Percentiles rank a stretch among this genome's conserved stretches.
These are phyloP conservation scores for Murina feae DNA, from an alignment of 2,113 vertebrate genomes.

Conservation along the genomic window DNA sequence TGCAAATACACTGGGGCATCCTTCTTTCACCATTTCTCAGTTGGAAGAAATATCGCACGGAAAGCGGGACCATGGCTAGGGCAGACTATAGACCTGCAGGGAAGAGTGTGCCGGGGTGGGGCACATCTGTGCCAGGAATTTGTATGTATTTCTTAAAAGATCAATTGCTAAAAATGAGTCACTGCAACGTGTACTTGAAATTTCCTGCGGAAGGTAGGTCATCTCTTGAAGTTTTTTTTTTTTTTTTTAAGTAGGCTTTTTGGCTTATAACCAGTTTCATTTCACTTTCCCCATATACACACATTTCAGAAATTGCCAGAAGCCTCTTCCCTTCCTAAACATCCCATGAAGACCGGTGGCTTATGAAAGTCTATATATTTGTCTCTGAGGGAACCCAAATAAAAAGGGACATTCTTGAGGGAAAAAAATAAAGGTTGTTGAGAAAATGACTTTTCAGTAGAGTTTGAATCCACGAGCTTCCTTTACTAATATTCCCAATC, in stretches of 20 bases:
- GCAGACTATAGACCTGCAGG: not conserved
- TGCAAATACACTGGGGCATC: not conserved
- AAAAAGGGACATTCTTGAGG: not conserved
- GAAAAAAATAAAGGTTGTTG: not conserved
- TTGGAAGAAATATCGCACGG: not conserved
- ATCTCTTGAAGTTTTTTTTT: not conserved
- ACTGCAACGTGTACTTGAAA: not conserved
- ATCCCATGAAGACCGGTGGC: not conserved
- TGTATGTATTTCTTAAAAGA: not conserved
- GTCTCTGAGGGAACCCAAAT: not conserved
- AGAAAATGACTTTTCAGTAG: slow-evolving; percentile 3
- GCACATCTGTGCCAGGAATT: not conserved
- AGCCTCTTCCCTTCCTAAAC: not conserved
- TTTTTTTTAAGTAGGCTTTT: not conserved
- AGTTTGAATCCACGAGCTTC: not conserved
- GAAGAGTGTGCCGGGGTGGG: not conserved
- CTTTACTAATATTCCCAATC: not conserved
- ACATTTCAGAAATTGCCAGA: not conserved
- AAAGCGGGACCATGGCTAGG: not conserved
- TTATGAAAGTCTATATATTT: not conserved
- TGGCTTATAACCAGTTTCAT: not conserved
- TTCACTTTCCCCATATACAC: not conserved
- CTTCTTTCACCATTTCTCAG: not conserved
- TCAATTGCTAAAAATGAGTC: not conserved
- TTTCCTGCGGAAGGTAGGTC: not conserved